phyloP scores from a whole-genome alignment of 2,113 vertebrate species.

The Paralichthys olivaceus region DNA sequence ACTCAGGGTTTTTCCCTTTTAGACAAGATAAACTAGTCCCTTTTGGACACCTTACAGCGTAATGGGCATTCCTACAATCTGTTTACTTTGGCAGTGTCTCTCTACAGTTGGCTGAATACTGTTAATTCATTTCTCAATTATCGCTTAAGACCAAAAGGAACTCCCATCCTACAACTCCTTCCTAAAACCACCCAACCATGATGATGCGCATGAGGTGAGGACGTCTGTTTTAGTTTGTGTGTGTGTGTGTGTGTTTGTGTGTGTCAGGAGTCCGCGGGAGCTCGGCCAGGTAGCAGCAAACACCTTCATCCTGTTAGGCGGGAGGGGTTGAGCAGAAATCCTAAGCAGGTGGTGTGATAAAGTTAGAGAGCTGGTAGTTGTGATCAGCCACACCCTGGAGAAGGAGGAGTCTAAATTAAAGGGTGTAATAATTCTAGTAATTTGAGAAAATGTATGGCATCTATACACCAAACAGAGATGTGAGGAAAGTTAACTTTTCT shows the following conservation, averaged over 20 bases:
- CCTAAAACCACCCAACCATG: slow-evolving; percentile 16
- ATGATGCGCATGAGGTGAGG: slow-evolving; percentile 1
- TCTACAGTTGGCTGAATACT: neutral
- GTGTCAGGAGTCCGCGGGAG: slow-evolving; percentile 18
- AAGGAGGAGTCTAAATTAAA: slow-evolving; percentile 4
- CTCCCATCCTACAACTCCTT: slow-evolving; percentile 27
- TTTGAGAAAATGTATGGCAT: neutral
- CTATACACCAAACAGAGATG: neutral
- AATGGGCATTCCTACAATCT: neutral
- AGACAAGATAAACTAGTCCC: neutral
- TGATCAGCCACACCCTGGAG: slow-evolving; percentile 13
- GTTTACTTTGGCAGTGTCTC: neutral
- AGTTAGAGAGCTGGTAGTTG: slow-evolving; percentile 7
- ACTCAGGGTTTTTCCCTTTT: neutral
- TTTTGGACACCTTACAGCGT: neutral
- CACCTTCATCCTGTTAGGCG: slow-evolving; percentile 53
- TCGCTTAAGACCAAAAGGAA: neutral
- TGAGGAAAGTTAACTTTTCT: too few species aligned
- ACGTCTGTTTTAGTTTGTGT: neutral
- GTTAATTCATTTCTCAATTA: neutral
- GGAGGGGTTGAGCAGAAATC: slow-evolving; percentile 32
- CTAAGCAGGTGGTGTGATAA: slow-evolving; percentile 66
- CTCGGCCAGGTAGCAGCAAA: slow-evolving; percentile 28
- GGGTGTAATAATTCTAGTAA: neutral
- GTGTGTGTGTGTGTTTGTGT: slow-evolving; percentile 10